These are phyloP conservation scores for Paragorgia papillata DNA, from an alignment of 92 coral and sea anemone species.

Conservation along the genomic window DNA sequence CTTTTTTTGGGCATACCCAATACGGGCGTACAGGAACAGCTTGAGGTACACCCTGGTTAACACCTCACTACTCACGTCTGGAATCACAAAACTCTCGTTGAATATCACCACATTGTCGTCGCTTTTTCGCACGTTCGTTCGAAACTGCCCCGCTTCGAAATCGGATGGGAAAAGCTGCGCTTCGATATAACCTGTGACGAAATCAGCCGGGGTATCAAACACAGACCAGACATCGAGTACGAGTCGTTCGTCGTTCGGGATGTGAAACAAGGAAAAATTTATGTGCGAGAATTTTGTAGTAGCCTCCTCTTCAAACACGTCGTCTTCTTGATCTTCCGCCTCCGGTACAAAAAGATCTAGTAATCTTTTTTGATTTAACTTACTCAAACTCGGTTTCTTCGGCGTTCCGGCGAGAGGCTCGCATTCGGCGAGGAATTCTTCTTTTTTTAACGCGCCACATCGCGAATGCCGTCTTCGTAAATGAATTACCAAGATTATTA, in stretches of 20 bases:
- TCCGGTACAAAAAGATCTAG: not conserved
- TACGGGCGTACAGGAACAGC: constrained; percentile 12
- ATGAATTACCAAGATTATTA: constrained; percentile 9
- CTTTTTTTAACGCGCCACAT: not conserved
- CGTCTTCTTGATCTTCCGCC: constrained; percentile 18
- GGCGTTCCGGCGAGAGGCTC: not conserved
- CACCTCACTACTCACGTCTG: constrained; percentile 16
- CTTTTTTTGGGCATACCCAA: not conserved
- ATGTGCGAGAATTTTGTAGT: not conserved
- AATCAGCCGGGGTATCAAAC: constrained; percentile 9
- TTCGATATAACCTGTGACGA: constrained; percentile 24
- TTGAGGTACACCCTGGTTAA: constrained; percentile 2
- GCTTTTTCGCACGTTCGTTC: constrained; percentile 26
- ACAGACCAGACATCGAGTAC: constrained; percentile 33
- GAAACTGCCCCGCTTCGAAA: constrained; percentile 36
- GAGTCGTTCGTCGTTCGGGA: constrained; percentile 10
- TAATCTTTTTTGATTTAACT: not conserved
- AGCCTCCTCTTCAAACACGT: constrained; percentile 10
- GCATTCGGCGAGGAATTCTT: not conserved
- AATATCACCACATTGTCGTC: constrained; percentile 4
- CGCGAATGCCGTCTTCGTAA: constrained; percentile 10
- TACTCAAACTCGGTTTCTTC: not conserved
- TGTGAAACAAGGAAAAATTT: constrained; percentile 16
- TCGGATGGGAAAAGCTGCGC: constrained; percentile 41
- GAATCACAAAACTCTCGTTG: constrained; percentile 38